phyloP scores from a whole-genome alignment of 2,797 vertebrate species.

The Trichosurus vulpecula region DNA sequence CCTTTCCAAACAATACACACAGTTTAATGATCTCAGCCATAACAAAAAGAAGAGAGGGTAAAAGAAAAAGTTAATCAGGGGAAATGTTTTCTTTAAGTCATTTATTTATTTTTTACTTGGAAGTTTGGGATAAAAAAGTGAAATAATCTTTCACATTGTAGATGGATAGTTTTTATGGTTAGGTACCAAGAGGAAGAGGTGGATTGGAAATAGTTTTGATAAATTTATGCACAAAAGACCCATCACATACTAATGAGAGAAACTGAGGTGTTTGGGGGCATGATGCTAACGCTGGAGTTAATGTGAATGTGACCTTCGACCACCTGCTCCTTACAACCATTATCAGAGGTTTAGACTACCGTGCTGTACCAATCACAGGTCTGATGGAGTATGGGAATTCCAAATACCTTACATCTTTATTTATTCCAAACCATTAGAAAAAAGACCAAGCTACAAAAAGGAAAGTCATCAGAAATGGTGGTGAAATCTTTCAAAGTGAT shows the following conservation, averaged over 20 bases:
- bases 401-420: background rate
- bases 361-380: background rate
- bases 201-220: constrained; percentile 34
- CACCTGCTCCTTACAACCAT: background rate
- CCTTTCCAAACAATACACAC: background rate
- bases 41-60: constrained; percentile 44
- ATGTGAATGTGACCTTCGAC: constrained; percentile 17
- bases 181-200: constrained; percentile 12
- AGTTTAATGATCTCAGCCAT: constrained; percentile 39
- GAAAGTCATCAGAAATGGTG: constrained; percentile 1
- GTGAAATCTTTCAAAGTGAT: constrained; percentile 26
- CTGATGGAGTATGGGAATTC: background rate
- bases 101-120: constrained; percentile 47
- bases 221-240: constrained; percentile 22
- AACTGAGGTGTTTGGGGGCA: background rate
- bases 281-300: background rate
- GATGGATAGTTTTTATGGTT: constrained; percentile 16
- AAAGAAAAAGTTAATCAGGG: background rate
- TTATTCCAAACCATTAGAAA: constrained; percentile 25
- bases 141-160: background rate
- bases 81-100: background rate
- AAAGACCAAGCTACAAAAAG: constrained; percentile 21
- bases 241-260: constrained; percentile 24
- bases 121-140: constrained; percentile 16
- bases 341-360: background rate